These are phyloP conservation scores for Cryptophagus acutangulus DNA, from an alignment of 2,888 invertebrate species.

Conservation along the genomic window DNA sequence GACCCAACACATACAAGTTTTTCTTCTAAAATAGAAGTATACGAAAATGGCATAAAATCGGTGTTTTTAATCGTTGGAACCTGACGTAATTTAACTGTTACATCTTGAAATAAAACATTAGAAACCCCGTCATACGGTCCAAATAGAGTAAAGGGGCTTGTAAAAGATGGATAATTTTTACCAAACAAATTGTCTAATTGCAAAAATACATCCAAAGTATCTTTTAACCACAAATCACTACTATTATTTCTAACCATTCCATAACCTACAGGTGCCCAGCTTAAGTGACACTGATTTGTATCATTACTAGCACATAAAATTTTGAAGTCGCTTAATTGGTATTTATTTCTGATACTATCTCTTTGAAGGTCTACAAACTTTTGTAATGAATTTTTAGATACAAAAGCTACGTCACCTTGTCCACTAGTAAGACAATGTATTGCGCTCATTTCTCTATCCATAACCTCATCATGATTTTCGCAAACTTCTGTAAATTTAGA, in stretches of 20 bases:
- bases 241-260: slow-evolving; percentile 58
- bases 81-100: slow-evolving; percentile 44
- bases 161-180: slow-evolving; percentile 53
- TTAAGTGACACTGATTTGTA: slow-evolving; percentile 53
- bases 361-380: slow-evolving; percentile 51
- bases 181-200: slow-evolving; percentile 70
- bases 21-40: slow-evolving; percentile 28
- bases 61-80: slow-evolving; percentile 37
- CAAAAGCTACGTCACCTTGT: slow-evolving; percentile 72
- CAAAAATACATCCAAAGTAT: slow-evolving; percentile 65
- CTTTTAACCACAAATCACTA: slow-evolving; percentile 56
- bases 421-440: slow-evolving; percentile 63
- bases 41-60: slow-evolving; percentile 36
- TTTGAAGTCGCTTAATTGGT: slow-evolving; percentile 48
- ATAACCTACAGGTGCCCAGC: slow-evolving; percentile 66
- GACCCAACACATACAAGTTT: slow-evolving; percentile 24
- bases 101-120: slow-evolving; percentile 64
- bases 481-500: slow-evolving; percentile 35
- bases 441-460: slow-evolving; percentile 58
- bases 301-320: slow-evolving; percentile 55
- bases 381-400: slow-evolving; percentile 46
- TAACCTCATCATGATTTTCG: slow-evolving; percentile 40
- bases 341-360: slow-evolving; percentile 25
- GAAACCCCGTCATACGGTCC: slow-evolving; percentile 61
- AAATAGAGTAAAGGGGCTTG: slow-evolving; percentile 64